Evolutionary conservation across 2,797 vertebrate species (phyloP).

Genomic region (Lithobates pipiens): DNA sequence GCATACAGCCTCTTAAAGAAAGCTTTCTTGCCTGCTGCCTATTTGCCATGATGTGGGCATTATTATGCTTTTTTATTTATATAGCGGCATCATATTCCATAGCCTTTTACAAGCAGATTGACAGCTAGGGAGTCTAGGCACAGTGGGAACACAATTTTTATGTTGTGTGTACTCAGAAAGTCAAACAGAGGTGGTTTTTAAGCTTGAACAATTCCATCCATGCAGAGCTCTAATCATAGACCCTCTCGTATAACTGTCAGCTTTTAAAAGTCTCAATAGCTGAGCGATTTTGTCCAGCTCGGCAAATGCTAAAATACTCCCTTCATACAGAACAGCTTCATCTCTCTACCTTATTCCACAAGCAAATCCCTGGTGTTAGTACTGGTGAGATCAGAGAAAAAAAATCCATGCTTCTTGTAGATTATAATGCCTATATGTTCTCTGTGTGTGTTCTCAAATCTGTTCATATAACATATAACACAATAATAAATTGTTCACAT

Average conservation of each 20-base stretch:
- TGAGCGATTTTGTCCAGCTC: neutral
- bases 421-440: neutral
- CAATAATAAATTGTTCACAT: conserved; percentile 22
- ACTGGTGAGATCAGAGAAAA: neutral
- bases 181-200: neutral
- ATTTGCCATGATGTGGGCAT: neutral
- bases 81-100: neutral
- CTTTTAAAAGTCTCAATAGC: neutral
- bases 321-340: neutral
- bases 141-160: neutral
- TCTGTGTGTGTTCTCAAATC: neutral
- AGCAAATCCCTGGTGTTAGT: neutral
- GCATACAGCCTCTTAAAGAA: no score
- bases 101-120: neutral
- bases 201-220: neutral
- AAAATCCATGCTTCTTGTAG: neutral
- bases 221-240: neutral
- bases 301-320: neutral
- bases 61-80: neutral
- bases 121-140: neutral
- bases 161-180: neutral
- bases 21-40: neutral
- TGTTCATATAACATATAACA: conserved; percentile 11
- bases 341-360: neutral
- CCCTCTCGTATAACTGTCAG: neutral